A percentile compares a stretch with the other conserved stretches of the same genome.
Evolutionary conservation across 2,888 invertebrate species (phyloP).

Genomic region (Hedya salicella): DNA sequence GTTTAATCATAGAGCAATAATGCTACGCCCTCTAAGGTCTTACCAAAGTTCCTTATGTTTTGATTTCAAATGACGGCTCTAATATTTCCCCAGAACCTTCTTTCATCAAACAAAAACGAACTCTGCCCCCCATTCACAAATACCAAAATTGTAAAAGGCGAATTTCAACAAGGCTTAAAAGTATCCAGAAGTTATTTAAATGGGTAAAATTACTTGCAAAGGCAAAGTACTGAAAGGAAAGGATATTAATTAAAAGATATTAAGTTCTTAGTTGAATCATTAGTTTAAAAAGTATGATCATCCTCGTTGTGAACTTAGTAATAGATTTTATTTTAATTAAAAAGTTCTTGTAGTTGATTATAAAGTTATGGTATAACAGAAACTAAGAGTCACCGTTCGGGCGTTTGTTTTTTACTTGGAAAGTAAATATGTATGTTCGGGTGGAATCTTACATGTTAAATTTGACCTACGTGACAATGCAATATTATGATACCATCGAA

Average conservation of each 20-base stretch:
- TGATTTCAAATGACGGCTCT: slow-evolving; percentile 80
- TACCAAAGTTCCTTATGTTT: slow-evolving; percentile 66
- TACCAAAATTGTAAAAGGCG: slow-evolving; percentile 5
- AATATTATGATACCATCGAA: too few species aligned
- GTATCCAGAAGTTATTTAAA: slow-evolving; percentile 65
- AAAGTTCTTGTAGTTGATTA: background rate
- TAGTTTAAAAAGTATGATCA: slow-evolving; percentile 40
- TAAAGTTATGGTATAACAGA: background rate
- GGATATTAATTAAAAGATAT: slow-evolving; percentile 63
- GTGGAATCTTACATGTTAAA: too few species aligned
- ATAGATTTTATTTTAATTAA: slow-evolving; percentile 12
- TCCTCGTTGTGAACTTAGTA: background rate
- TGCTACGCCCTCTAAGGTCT: slow-evolving; percentile 56
- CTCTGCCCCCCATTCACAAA: slow-evolving; percentile 45
- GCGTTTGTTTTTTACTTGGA: too few species aligned
- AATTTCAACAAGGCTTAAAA: slow-evolving; percentile 48
- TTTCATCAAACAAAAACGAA: slow-evolving; percentile 38
- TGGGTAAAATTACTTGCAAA: slow-evolving; percentile 59
- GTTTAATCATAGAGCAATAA: slow-evolving; percentile 46
- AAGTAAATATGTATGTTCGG: too few species aligned
- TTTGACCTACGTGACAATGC: too few species aligned
- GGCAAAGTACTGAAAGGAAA: slow-evolving; percentile 54
- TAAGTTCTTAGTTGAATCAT: slow-evolving; percentile 47
- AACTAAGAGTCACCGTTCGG: too few species aligned
- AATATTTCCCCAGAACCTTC: slow-evolving; percentile 64